These are phyloP conservation scores for Nysson spinosus DNA, from an alignment of 2,888 invertebrate species.

Conservation along the genomic window DNA sequence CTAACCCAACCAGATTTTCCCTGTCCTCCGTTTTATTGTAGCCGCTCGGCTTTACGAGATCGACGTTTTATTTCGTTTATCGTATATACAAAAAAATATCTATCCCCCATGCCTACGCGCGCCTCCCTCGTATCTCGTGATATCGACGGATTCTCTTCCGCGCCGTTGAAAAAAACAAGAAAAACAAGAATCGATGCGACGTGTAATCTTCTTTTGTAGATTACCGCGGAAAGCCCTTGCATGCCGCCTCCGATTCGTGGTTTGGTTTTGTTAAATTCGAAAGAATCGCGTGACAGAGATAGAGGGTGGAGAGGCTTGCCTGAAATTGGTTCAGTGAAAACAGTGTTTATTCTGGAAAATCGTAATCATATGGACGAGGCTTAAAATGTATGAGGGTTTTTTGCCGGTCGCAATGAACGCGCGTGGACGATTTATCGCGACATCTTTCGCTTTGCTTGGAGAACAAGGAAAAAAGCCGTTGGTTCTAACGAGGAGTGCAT, in stretches of 20 bases:
- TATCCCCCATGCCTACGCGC: conserved; percentile 9
- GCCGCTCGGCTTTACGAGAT: conserved; percentile 59
- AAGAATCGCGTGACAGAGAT: too few relatives aligned
- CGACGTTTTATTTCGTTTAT: conserved; percentile 63
- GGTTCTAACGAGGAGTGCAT: too few relatives aligned
- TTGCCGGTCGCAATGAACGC: too few relatives aligned
- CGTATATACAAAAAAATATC: conserved; percentile 47
- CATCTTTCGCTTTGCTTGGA: too few relatives aligned
- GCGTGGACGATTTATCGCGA: too few relatives aligned
- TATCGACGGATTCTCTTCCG: conserved; percentile 25
- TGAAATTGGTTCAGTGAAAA: too few relatives aligned
- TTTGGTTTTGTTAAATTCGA: too few relatives aligned
- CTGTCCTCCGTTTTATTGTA: conserved; percentile 57
- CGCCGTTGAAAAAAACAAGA: conserved; percentile 1
- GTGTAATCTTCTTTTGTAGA: conserved; percentile 28
- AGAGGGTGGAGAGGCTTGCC: too few relatives aligned
- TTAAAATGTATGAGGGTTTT: too few relatives aligned
- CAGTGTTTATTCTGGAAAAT: too few relatives aligned
- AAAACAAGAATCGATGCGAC: conserved; percentile 32
- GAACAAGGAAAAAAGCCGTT: too few relatives aligned
- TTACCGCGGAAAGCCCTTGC: not conserved
- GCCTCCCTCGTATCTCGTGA: conserved; percentile 16
- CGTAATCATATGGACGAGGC: too few relatives aligned
- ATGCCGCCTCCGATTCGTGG: not conserved
- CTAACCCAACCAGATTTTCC: conserved; percentile 56